Evolutionary conservation across 2,797 vertebrate genomes (phyloP), one percentile per base, ranked within the genome.

Genomic region (Chromobotia macracanthus): DNA sequence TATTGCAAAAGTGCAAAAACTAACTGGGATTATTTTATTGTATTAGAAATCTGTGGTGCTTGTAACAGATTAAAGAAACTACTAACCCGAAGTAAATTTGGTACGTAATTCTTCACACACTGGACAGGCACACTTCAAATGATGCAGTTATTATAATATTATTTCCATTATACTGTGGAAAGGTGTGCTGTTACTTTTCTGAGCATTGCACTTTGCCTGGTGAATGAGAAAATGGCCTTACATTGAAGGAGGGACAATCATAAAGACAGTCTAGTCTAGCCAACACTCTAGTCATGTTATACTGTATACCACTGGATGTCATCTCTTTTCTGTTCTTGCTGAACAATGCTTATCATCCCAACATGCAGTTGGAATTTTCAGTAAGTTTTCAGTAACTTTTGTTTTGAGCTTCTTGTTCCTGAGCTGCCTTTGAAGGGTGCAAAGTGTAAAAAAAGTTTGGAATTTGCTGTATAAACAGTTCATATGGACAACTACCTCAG

Each of bases 281-380:
- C n/a, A n/a, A n/a, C 18, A 50, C 51, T 31, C n/a, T 12, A 66
- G 19, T 28, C 18, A 50, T 72, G 13, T 44, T 53, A 73, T 35
- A 25, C 56, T 28, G 56, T 63, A 63, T 31, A 58, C 53, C 21
- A 44, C 28, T 48, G n/a, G 56, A 48, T 50, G 46, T 84, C 80
- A 56, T 72, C 18, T 38, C 63, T 58, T 12, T 23, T 69, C 5
- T 66, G 5, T 18, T 58, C 18, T 53, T 12, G 51, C 18, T 10
- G 41, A 63, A 25, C 1, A 61, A 35, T 25, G 41, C 58, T 72
- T 61, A 21, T 19, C 46, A 35, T 72, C 38, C 46, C 61, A 64
- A 23, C 35, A 55, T 51, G 35, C 16, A 67, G 38, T n/a, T 41
- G 3, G 0, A 48, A 73, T n/a, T n/a, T n/a, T n/a, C n/a, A n/a